Base-by-base conservation (phyloP, 2,797 vertebrate species). In the Microctenopoma lineatum region DNA sequence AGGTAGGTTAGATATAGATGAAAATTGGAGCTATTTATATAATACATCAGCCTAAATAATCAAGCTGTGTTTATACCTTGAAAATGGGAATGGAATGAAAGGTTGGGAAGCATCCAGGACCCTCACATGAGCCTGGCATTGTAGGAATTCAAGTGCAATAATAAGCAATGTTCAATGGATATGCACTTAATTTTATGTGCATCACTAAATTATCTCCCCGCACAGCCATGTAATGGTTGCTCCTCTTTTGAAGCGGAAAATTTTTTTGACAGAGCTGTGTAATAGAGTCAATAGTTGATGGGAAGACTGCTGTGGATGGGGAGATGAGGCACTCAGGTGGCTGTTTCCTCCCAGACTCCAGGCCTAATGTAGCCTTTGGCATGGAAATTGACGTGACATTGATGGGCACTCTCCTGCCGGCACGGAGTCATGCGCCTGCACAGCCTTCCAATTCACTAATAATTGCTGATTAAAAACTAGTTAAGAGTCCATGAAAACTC, bases 391-490 rank as follows among this genome's bases (percentile, higher is more conserved):
- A 95, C 81, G 80, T 95, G 95, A 95, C 96, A 95, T 90, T 87
- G 89, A 93, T 90, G 85, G 94, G 91, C 95, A 94, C 93, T 94
- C 89, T 93, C 91, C 66, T 52, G 78, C 85, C 87, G 88, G 90
- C 81, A 46, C 88, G 87, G 79, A 85, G 92, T 81, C 83, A 41
- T 89, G 89, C 89, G 89, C 84, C 91, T 76, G 66, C 66, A 66
- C 90, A 70, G 90, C 84, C 86, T 93, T 94, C 92, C 94, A 79
- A 83, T 95, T 94, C 87, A 60, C 94, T 94, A 92, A 95, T 97
- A 96, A 97, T 93, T 91, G 83, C 95, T 96, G 95, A 97, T 97
- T 97, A 97, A 97, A 96, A 97, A 93, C 94, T 89, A 94, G 94
- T 97, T 97, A 95, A 94, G 93, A 95, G 93, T 93, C 95, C 92